Evolutionary conservation across 1,140 invertebrate species (phyloP).

Genomic region (Apocrypta bakeri): DNA sequence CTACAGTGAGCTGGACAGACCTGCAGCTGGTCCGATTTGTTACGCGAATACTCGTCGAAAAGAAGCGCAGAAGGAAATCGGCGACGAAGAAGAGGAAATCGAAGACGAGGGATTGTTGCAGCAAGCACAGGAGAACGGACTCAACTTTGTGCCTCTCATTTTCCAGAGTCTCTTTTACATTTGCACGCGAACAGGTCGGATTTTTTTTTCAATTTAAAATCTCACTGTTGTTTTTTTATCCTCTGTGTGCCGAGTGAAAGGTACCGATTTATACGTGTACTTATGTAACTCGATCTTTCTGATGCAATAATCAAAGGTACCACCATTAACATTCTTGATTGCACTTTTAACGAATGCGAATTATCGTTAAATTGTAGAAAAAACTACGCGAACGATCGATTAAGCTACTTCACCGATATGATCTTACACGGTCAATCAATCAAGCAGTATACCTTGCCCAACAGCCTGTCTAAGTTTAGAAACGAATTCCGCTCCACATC

Average conservation of each 20-base stretch:
- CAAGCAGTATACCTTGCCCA: neutral
- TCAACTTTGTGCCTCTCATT: conserved; percentile 77
- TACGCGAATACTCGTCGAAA: conserved; percentile 42
- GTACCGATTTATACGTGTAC: too few species aligned
- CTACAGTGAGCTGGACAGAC: conserved; percentile 79
- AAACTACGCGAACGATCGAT: too few species aligned
- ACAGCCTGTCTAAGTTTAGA: conserved; percentile 9
- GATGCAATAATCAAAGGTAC: too few species aligned
- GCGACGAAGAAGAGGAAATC: neutral
- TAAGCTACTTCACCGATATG: neutral
- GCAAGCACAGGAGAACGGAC: conserved; percentile 59
- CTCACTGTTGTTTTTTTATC: too few species aligned
- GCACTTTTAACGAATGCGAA: too few species aligned
- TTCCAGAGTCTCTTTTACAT: conserved; percentile 79
- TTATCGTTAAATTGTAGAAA: too few species aligned
- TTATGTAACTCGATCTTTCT: too few species aligned
- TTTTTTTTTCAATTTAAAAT: neutral
- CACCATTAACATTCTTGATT: too few species aligned
- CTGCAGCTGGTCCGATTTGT: conserved; percentile 76
- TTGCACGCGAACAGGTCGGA: conserved; percentile 80
- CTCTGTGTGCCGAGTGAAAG: too few species aligned
- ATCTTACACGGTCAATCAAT: neutral
- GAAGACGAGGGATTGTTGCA: conserved; percentile 56
- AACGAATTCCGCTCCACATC: neutral
- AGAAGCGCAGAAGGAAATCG: neutral